Base-by-base conservation (phyloP, 2,797 vertebrate species). In the Botia kubotai region DNA sequence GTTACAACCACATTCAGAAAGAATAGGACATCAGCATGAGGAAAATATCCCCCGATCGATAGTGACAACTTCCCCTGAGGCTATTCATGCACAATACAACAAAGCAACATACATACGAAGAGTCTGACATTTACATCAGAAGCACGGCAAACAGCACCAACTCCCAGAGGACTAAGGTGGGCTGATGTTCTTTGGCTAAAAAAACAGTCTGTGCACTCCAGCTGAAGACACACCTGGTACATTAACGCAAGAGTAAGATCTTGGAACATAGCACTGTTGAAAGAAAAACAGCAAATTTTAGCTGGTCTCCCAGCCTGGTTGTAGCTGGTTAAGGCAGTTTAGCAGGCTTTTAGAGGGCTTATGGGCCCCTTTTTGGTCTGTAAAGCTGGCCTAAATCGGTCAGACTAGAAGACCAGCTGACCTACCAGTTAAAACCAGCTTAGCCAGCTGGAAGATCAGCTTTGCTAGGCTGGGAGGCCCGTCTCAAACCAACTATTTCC, bases 11-110 rank as follows among this genome's bases (percentile, higher is more conserved):
- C 70, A 46, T 80, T 73, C 66, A 81, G 57, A 74, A 55, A 86
- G 83, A 87, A 76, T 73, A 74, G 84, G 81, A 83, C 81, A 83
- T 86, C 85, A 87, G 76, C 63, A 12, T 77, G 80, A 80, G 48
- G 75, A 69, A 71, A 82, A 86, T 52, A 78, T 84, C 57, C 33
- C 33, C 8, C 14, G 77, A 90, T 80, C 87, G 63, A 88, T 86
- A 78, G 82, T 85, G 75, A 79, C 85, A 72, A 70, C 80, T 87
- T 81, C 83, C 87, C 87, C 62, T 13, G 86, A 82, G 90, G 87
- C n/a, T 8, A 82, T 75, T 88, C 86, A 33, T 75, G 85, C 88
- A 88, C 33, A 82, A 84, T 89, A 90, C 85, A 82, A 50, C 8
- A 53, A 73, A 84, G 79, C 62, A 86, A 84, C 83, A 83, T 86